Evolutionary conservation across 2,797 vertebrate genomes (phyloP), one percentile per base, ranked within the genome.

Genomic region (Megalops cyprinoides): DNA sequence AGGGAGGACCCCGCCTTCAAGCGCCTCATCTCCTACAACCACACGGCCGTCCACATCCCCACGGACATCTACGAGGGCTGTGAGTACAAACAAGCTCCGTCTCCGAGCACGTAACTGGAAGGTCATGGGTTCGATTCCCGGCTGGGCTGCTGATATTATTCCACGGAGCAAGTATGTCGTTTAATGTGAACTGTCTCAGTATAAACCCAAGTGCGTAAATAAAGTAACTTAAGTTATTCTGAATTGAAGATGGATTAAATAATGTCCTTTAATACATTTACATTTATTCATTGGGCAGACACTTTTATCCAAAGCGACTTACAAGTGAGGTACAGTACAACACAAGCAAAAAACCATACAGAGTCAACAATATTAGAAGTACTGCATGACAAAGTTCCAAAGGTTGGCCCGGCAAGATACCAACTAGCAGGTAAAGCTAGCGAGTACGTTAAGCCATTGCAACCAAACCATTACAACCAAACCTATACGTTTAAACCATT

Each of bases 41-140:
- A 98, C 81, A 97, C 98, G 58, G 98, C 97, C 23, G 98, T 99
- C 77, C 98, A 99, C 87, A 99, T 99, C 88, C 98, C 98, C 76
- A 99, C 98, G 1, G 98, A 99, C 91, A 99, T 99, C 91, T 99
- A 99, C 51, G 97, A 99, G 83, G 98, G 98, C 89, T 99, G 98
- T 99, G 94, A 99, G 98, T 97, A n/a, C n/a, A n/a, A n/a, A n/a
- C n/a, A n/a, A n/a, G n/a, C n/a, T n/a, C n/a, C n/a, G n/a, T n/a
- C n/a, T n/a, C 4, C 4, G 31, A 28, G 34, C 4, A 20, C 67
- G 8, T 58, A 5, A 7, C 18, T 20, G 18, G 6, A 23, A 37
- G 9, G 31, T 37, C 34, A 18, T 2, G n/a, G 8, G 34, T 58
- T 37, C n/a, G 10, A 34, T 39, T 51, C 3, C 58, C 23, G 9